Evolutionary conservation across 2,888 invertebrate genomes (phyloP).

Genomic region (Lasioglossum leucozonium): DNA sequence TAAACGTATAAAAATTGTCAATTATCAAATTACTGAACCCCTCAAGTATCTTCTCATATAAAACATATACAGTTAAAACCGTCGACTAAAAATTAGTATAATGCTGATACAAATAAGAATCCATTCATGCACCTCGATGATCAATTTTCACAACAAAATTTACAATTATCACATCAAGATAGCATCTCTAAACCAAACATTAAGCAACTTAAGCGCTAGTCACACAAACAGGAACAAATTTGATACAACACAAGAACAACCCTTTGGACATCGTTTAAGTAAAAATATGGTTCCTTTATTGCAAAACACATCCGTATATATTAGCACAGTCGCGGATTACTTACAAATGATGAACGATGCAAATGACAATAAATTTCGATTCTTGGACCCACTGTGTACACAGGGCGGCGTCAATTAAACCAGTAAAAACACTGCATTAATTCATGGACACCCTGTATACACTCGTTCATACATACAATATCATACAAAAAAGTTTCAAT

Average conservation of each 20-base stretch:
- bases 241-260: background rate
- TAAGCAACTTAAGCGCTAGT: background rate
- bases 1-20: background rate
- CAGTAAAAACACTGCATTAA: background rate
- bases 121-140: background rate
- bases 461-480: background rate
- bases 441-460: background rate
- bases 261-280: background rate
- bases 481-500: background rate
- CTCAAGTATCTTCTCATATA: background rate
- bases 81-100: background rate
- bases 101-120: background rate
- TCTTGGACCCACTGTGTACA: background rate
- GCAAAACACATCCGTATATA: background rate
- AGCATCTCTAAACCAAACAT: background rate
- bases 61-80: background rate
- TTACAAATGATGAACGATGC: slow-evolving; percentile 1
- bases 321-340: background rate
- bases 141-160: background rate
- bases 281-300: slow-evolving; percentile 14
- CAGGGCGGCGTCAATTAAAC: background rate
- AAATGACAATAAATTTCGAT: background rate
- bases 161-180: background rate
- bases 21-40: background rate
- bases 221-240: too few relatives aligned